A percentile compares a stretch with the other conserved stretches of the same genome.
phyloP scores from a whole-genome alignment of 2,113 vertebrate species.

The Hippocampus abdominalis region DNA sequence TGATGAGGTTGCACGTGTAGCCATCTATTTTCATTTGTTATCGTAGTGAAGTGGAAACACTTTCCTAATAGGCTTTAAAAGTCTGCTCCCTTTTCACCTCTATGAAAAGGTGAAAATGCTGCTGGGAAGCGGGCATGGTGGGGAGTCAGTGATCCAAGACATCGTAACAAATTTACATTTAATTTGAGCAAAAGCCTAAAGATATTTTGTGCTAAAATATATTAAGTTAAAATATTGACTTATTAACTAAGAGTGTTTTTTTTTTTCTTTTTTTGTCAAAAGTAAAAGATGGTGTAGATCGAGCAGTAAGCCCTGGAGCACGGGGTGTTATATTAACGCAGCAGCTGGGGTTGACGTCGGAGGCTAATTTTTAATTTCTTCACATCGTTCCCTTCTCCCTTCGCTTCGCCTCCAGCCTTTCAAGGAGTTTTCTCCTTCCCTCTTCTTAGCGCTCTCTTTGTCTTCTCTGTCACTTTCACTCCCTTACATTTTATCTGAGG shows the following conservation, averaged over 20 bases:
- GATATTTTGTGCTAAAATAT: slow-evolving; percentile 75
- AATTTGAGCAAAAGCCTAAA: slow-evolving; percentile 75
- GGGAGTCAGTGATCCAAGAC: slow-evolving; percentile 73
- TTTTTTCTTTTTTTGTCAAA: slow-evolving; percentile 71
- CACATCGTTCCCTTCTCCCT: slow-evolving; percentile 74
- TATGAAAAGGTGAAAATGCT: slow-evolving; percentile 50
- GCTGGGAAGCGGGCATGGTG: slow-evolving; percentile 40
- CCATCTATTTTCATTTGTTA: slow-evolving; percentile 11
- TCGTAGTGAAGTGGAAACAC: slow-evolving; percentile 39
- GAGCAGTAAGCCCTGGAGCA: slow-evolving; percentile 69
- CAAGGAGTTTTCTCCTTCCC: slow-evolving; percentile 44
- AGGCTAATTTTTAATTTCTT: slow-evolving; percentile 82
- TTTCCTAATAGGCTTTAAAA: slow-evolving; percentile 54
- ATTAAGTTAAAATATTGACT: slow-evolving; percentile 75
- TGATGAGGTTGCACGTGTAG: slow-evolving; percentile 12
- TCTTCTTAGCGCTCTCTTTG: slow-evolving; percentile 8
- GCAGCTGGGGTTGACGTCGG: slow-evolving; percentile 70
- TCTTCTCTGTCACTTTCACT: slow-evolving; percentile 31
- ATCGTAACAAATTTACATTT: slow-evolving; percentile 78
- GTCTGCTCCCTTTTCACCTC: slow-evolving; percentile 26
- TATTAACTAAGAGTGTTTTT: slow-evolving; percentile 65
- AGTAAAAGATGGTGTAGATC: slow-evolving; percentile 73
- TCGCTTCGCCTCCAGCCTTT: slow-evolving; percentile 55
- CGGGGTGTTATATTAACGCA: slow-evolving; percentile 82
- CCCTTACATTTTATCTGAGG: slow-evolving; percentile 20